Evolutionary conservation across 1,140 invertebrate genomes (phyloP).

Genomic region (Panulirus ornatus): DNA sequence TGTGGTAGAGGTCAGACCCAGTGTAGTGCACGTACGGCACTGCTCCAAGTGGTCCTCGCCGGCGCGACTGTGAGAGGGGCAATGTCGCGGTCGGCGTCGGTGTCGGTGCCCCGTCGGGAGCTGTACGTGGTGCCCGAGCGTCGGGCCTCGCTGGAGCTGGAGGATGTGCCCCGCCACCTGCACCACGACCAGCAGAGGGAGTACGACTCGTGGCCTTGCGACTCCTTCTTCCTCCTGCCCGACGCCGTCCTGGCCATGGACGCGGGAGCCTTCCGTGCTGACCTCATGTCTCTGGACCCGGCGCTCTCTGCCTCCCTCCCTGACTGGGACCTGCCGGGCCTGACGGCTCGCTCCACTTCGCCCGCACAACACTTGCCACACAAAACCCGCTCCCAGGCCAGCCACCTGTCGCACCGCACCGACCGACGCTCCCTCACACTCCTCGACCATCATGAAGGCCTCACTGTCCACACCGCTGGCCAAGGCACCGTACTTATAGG

Average conservation of each 20-base stretch:
- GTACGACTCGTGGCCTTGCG: slow-evolving; percentile 75
- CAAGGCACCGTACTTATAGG: slow-evolving; percentile 73
- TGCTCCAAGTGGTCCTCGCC: too few species aligned
- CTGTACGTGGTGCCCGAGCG: slow-evolving; percentile 66
- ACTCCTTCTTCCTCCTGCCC: slow-evolving; percentile 73
- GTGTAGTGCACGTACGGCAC: too few species aligned
- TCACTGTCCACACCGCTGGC: slow-evolving; percentile 70
- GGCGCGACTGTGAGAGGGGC: slow-evolving; percentile 16
- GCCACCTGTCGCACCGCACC: slow-evolving; percentile 23
- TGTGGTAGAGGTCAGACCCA: too few species aligned
- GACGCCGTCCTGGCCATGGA: slow-evolving; percentile 74
- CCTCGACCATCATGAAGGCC: slow-evolving; percentile 72
- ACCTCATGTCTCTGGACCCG: slow-evolving; percentile 72
- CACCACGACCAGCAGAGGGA: slow-evolving; percentile 65
- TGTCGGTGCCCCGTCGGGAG: slow-evolving; percentile 71
- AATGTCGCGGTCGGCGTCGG: slow-evolving; percentile 74
- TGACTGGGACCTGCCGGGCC: slow-evolving; percentile 65
- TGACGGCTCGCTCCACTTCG: slow-evolving; percentile 29
- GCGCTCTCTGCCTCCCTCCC: slow-evolving; percentile 72
- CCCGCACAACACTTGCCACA: slow-evolving; percentile 28
- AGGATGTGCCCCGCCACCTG: slow-evolving; percentile 41
- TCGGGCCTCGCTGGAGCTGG: slow-evolving; percentile 63
- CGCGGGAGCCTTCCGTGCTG: slow-evolving; percentile 72
- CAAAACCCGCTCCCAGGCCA: slow-evolving; percentile 1
- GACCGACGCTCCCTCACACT: slow-evolving; percentile 68